Evolutionary conservation across 2,113 vertebrate species (phyloP).

Genomic region (Acanthisitta chloris): DNA sequence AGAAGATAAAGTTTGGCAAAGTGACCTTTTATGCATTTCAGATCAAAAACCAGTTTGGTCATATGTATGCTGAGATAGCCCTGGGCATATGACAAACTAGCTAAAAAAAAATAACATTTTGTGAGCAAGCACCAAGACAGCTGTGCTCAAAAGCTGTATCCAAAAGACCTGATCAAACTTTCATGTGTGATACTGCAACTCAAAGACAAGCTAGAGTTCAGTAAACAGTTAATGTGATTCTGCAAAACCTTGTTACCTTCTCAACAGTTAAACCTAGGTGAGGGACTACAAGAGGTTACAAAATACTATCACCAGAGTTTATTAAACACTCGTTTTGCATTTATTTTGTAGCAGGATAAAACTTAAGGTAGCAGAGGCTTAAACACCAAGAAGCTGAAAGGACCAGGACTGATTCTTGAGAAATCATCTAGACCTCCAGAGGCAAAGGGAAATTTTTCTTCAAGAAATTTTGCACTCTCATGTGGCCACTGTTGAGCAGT

Average conservation of each 20-base stretch:
- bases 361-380: neutral
- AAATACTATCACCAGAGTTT: neutral
- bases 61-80: neutral
- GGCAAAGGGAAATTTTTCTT: neutral
- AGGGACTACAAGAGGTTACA: neutral
- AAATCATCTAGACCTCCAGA: neutral
- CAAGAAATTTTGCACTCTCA: neutral
- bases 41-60: neutral
- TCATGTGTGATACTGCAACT: neutral
- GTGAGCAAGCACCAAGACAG: neutral
- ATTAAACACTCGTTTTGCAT: neutral
- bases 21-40: neutral
- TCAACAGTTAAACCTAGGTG: neutral
- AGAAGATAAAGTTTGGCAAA: neutral
- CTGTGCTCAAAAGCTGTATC: neutral
- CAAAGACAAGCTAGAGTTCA: neutral
- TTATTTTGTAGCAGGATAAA: neutral
- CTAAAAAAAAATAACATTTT: neutral
- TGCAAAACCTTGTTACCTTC: constrained; percentile 21
- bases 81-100: neutral
- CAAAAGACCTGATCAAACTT: neutral
- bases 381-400: neutral
- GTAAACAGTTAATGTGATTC: neutral
- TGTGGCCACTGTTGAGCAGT: neutral
- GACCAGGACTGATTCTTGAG: neutral